Percentiles rank a stretch among this genome's conserved stretches.
Conservation (phyloP, 2,113 vertebrate genomes). For the Recurvirostra avosetta region DNA sequence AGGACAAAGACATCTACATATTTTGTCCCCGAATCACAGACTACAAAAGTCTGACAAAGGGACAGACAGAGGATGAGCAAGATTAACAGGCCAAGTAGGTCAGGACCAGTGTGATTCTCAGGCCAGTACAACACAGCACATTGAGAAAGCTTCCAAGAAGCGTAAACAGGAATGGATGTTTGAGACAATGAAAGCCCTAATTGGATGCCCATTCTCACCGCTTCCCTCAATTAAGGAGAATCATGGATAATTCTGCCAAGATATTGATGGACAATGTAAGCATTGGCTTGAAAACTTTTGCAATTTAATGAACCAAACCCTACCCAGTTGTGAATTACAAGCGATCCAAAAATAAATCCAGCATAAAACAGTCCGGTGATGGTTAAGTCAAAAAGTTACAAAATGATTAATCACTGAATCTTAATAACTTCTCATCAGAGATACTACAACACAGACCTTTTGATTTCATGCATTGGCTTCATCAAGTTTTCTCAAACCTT, state of each 20-base stretch:
- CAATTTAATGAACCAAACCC: conserved; percentile 53
- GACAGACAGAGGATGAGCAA: conserved; percentile 37
- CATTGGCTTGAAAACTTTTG: conserved; percentile 56
- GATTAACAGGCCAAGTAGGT: conserved; percentile 62
- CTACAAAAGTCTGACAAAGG: conserved; percentile 34
- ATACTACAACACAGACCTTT: neutral
- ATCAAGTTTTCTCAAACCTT: neutral
- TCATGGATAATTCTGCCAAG: conserved; percentile 58
- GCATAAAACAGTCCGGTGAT: neutral
- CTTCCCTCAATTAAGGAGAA: conserved; percentile 61
- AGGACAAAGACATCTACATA: conserved; percentile 27
- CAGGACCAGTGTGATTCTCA: conserved; percentile 62
- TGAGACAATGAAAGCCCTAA: conserved; percentile 66
- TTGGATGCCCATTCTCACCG: conserved; percentile 62
- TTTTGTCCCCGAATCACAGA: neutral
- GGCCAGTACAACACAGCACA: conserved; percentile 62
- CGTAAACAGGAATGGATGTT: conserved; percentile 61
- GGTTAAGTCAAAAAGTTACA: conserved; percentile 39
- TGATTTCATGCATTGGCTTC: neutral
- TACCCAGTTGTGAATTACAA: conserved; percentile 3
- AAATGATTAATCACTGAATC: neutral
- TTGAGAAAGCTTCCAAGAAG: conserved; percentile 66
- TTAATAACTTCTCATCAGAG: neutral
- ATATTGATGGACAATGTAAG: conserved; percentile 65
- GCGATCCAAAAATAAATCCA: conserved; percentile 23